Conservation (phyloP, 2,113 vertebrate genomes). For the Brachypodius melanocephalos region DNA sequence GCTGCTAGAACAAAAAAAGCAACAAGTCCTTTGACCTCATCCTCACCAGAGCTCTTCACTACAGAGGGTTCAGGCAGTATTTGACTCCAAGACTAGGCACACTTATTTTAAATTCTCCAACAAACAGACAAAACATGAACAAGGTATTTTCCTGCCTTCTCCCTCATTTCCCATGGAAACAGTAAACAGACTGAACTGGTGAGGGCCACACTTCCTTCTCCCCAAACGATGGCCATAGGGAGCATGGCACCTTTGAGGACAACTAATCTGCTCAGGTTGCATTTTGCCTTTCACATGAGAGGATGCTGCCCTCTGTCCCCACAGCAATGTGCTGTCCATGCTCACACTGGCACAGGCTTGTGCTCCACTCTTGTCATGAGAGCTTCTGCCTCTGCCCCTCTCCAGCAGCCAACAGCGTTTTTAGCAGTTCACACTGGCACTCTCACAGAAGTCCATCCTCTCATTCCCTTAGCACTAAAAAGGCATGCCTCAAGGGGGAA, state of each 20-base stretch:
- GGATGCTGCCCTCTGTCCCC: fast-evolving
- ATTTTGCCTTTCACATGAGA: not conserved
- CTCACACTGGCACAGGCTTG: fast-evolving
- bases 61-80: not conserved
- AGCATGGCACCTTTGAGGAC: not conserved
- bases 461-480: not conserved
- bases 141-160: not conserved
- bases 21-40: not conserved
- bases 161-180: not conserved
- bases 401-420: fast-evolving
- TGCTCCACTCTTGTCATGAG: fast-evolving
- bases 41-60: not conserved
- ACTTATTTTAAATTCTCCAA: not conserved
- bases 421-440: fast-evolving
- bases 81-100: not conserved
- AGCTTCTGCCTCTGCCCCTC: not conserved
- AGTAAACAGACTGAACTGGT: not conserved
- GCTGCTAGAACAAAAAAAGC: not conserved
- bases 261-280: not conserved
- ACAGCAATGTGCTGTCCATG: fast-evolving
- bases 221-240: fast-evolving
- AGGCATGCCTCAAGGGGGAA: not conserved
- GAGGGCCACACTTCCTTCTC: not conserved
- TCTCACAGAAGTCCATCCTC: not conserved
- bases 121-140: not conserved